Evolutionary conservation across 2,113 vertebrate genomes (phyloP), one percentile per base, ranked within the genome.

Genomic region (Spea bombifrons): DNA sequence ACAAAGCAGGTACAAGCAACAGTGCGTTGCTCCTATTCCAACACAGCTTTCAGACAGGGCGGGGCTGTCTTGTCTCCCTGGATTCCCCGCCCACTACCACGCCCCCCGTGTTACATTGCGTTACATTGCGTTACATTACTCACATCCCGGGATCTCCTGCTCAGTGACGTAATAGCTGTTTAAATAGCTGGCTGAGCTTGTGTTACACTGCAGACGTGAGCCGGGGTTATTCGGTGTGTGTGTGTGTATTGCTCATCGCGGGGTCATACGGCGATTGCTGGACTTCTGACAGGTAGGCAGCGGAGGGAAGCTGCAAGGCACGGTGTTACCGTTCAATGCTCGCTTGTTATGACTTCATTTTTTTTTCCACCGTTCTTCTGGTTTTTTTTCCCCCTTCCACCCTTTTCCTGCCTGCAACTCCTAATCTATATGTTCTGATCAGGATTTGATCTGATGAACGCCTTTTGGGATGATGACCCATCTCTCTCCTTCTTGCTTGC

Each of bases 121-220:
- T 59, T 59, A 59, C 55, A 59, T 59, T 59, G 55, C 10, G 15
- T 59, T 59, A 59, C 55, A 59, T 59, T 59, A 59, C 55, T 59
- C 55, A 59, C 55, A 59, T 68, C 7, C 47, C 8, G 76, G 76
- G 76, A 78, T 71, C 76, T 78, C 76, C 76, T 53, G 76, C 64
- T 78, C 10, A 46, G 9, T 78, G 76, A 78, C 76, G 76, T 78
- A 49, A 78, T 16, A 17, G 5, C 4, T n/a, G 45, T 50, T 71
- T 64, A 78, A 72, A 71, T 52, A 78, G 76, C 68, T 13, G 57
- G 17, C 47, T 46, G 17, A 5, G 75, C 0, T 55, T 73, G 53
- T 52, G 71, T 73, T 46, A 74, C 9, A 46, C 7, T 3, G 3
- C 4, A 0, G 15, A 43, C 9, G 12, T 71, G 44, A 63, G 52